A percentile compares a stretch with the other conserved stretches of the same genome.
phyloP scores from a whole-genome alignment of 2,888 invertebrate genomes.

The Drosophila colorata region DNA sequence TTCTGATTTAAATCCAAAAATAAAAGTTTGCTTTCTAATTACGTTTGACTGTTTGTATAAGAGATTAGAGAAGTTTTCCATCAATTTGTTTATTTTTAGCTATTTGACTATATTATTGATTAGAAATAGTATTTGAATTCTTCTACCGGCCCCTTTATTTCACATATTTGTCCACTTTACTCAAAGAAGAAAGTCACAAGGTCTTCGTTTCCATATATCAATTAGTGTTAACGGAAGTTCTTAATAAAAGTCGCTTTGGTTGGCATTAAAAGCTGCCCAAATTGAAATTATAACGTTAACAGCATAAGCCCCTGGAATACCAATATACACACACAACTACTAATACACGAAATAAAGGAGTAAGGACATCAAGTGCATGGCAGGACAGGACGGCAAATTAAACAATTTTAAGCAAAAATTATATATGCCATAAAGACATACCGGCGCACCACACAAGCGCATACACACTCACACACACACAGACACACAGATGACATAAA shows the following conservation, averaged over 20 bases:
- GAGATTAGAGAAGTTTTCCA: too few relatives aligned
- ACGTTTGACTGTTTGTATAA: neutral
- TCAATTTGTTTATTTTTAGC: too few relatives aligned
- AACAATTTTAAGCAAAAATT: conserved; percentile 76
- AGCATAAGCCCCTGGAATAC: conserved; percentile 57
- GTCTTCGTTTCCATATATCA: conserved; percentile 15
- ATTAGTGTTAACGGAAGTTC: conserved; percentile 43
- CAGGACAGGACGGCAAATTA: conserved; percentile 65
- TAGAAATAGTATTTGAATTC: too few relatives aligned
- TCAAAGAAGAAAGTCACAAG: neutral
- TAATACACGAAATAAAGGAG: neutral
- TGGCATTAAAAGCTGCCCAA: conserved; percentile 53
- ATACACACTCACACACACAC: conserved; percentile 7
- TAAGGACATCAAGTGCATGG: conserved; percentile 1
- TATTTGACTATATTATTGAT: neutral
- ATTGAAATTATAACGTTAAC: conserved; percentile 74
- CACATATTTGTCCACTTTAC: neutral
- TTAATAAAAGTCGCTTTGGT: conserved; percentile 30
- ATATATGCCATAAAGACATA: conserved; percentile 72
- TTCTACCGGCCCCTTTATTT: too few relatives aligned
- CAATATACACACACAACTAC: conserved; percentile 24
- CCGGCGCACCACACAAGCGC: conserved; percentile 25
- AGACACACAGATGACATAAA: conserved; percentile 30
- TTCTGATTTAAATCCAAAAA: too few relatives aligned
- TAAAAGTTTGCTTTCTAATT: neutral